These are phyloP conservation scores for Bursaphelenchus okinawaensis DNA, from an alignment of 2,888 invertebrate species.

Conservation along the genomic window DNA sequence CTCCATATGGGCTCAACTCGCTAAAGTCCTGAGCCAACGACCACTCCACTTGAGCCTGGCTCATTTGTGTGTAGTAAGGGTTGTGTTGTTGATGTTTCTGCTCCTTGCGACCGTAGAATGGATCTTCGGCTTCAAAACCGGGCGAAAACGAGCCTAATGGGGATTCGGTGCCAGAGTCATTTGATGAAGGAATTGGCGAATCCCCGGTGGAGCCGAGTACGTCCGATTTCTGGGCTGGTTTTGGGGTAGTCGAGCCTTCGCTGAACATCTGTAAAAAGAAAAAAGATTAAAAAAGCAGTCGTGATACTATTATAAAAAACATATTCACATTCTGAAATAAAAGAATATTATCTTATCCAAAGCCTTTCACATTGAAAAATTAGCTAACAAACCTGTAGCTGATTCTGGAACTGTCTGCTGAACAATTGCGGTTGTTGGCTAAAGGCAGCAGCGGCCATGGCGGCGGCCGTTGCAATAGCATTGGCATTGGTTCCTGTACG, in stretches of 20 bases:
- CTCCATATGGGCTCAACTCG: neutral
- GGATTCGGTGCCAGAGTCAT: constrained; percentile 47
- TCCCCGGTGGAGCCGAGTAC: constrained; percentile 36
- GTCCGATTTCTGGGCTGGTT: neutral
- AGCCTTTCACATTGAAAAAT: neutral
- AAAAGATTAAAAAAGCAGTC: no score
- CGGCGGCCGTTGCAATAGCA: constrained; percentile 3
- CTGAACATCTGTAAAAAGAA: constrained; percentile 4
- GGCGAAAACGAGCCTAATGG: constrained; percentile 50
- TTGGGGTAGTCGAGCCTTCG: neutral
- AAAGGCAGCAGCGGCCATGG: constrained; percentile 6
- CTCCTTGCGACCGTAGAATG: neutral
- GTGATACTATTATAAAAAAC: no score
- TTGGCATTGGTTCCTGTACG: neutral
- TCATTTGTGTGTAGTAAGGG: constrained; percentile 7
- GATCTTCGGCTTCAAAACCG: constrained; percentile 42
- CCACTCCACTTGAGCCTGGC: neutral
- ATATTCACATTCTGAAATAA: no score
- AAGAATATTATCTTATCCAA: neutral
- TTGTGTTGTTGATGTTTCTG: no score
- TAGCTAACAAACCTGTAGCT: constrained; percentile 6
- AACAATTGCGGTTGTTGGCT: constrained; percentile 9
- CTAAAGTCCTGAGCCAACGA: neutral
- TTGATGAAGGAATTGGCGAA: constrained; percentile 36
- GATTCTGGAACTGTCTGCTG: constrained; percentile 11